These are phyloP conservation scores for Nymphalis io DNA, from an alignment of 1,140 invertebrate species.

Conservation along the genomic window DNA sequence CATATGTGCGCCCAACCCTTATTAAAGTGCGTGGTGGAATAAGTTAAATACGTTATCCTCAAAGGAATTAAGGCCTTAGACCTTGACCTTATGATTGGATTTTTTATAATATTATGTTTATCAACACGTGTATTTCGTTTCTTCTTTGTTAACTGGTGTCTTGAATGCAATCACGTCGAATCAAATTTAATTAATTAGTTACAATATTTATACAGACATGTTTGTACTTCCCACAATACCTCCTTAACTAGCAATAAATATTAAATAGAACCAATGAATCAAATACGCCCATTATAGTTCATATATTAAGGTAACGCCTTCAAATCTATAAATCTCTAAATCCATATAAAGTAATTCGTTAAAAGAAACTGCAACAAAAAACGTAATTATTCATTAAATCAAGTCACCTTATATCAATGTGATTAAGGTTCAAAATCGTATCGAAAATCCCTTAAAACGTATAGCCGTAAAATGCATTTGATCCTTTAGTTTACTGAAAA, in stretches of 20 bases:
- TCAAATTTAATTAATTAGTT: too few species aligned
- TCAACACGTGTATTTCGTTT: too few species aligned
- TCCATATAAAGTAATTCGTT: slow-evolving; percentile 14
- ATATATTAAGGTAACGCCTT: slow-evolving; percentile 28
- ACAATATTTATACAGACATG: neutral
- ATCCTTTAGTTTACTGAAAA: neutral
- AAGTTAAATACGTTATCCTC: too few species aligned
- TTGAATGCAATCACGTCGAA: neutral
- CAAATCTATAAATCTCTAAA: slow-evolving; percentile 22
- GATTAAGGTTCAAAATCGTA: slow-evolving; percentile 13
- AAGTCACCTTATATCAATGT: slow-evolving; percentile 2
- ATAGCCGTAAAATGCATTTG: slow-evolving; percentile 16
- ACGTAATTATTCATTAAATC: slow-evolving; percentile 25
- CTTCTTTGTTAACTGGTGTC: too few species aligned
- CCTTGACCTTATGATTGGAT: too few species aligned
- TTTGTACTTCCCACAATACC: neutral
- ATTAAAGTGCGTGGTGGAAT: too few species aligned
- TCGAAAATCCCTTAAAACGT: neutral
- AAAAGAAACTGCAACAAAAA: slow-evolving; percentile 29
- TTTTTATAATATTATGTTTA: too few species aligned
- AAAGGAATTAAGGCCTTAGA: too few species aligned
- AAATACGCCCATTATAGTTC: slow-evolving; percentile 29
- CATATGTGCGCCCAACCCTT: too few species aligned
- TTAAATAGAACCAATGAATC: slow-evolving; percentile 17
- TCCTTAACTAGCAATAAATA: slow-evolving; percentile 4